phyloP scores from a whole-genome alignment of 1,140 invertebrate genomes.

The Zaprionus lachaisei region DNA sequence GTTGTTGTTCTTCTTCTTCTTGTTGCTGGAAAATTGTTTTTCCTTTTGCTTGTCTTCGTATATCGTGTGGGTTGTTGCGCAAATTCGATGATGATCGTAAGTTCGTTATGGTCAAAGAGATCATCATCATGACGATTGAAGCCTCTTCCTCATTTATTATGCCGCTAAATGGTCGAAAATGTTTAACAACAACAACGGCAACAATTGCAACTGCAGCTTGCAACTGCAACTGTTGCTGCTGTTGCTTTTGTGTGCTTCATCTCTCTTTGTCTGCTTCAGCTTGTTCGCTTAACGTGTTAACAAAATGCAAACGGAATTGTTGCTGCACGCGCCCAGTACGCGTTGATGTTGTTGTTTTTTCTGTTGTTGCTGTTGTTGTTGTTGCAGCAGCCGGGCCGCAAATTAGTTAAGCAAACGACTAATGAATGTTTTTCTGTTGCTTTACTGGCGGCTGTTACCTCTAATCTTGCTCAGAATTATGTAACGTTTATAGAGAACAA shows the following conservation, averaged over 20 bases:
- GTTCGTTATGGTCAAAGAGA: slow-evolving; percentile 4
- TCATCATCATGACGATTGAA: slow-evolving; percentile 4
- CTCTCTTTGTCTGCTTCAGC: background rate
- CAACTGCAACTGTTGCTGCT: slow-evolving; percentile 1
- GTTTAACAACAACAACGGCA: slow-evolving; percentile 15
- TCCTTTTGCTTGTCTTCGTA: background rate
- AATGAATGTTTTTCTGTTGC: slow-evolving; percentile 14
- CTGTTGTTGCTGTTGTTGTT: background rate
- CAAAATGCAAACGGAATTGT: slow-evolving; percentile 16
- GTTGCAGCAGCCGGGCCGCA: slow-evolving; percentile 23
- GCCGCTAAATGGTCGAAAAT: slow-evolving; percentile 31
- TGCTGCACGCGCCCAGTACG: slow-evolving; percentile 18
- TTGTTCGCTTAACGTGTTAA: slow-evolving; percentile 8
- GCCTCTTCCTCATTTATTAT: slow-evolving; percentile 8
- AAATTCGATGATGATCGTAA: slow-evolving; percentile 3
- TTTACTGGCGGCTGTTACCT: slow-evolving; percentile 3
- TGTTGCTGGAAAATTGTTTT: slow-evolving; percentile 1
- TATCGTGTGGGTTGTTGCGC: slow-evolving; percentile 3
- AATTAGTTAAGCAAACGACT: slow-evolving; percentile 42
- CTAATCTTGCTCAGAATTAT: slow-evolving; percentile 11
- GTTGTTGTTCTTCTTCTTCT: background rate
- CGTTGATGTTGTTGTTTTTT: background rate
- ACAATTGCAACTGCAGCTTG: background rate
- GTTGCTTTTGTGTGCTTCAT: slow-evolving; percentile 2
- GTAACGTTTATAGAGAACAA: background rate